Evolutionary conservation across 2,113 vertebrate genomes (phyloP).

Genomic region (Peromyscus californicus): DNA sequence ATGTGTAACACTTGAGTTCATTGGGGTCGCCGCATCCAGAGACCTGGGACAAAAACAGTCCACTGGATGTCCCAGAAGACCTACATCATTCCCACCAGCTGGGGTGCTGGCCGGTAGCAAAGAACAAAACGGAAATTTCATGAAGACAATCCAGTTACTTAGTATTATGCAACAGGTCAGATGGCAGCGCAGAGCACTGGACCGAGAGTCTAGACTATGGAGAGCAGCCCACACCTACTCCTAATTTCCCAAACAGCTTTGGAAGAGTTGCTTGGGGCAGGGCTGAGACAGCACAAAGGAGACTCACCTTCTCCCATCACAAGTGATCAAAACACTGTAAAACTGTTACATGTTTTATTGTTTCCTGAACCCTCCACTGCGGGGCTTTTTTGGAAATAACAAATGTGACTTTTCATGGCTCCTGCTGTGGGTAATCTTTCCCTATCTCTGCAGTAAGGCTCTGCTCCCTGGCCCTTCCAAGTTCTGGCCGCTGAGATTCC

Average conservation of each 20-base stretch:
- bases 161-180: conserved; percentile 72
- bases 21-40: conserved; percentile 50
- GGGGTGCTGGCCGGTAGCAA: conserved; percentile 29
- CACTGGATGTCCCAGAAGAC: conserved; percentile 30
- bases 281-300: not conserved
- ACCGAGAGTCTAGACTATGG: not conserved
- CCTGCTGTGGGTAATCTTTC: not conserved
- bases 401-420: not conserved
- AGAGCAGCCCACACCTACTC: not conserved
- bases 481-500: conserved; percentile 30
- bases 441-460: not conserved
- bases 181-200: conserved; percentile 16
- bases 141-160: conserved; percentile 61
- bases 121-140: conserved; percentile 73
- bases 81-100: conserved; percentile 46
- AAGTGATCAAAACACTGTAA: conserved; percentile 53
- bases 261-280: not conserved
- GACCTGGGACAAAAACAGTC: conserved; percentile 53
- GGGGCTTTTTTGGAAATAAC: conserved; percentile 39
- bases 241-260: not conserved
- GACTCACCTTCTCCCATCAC: not conserved
- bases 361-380: conserved; percentile 42
- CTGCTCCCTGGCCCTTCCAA: not conserved
- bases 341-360: conserved; percentile 62
- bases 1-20: not conserved